Conservation (phyloP, 2,113 vertebrate species). For the Chaetorhynchus papuensis region DNA sequence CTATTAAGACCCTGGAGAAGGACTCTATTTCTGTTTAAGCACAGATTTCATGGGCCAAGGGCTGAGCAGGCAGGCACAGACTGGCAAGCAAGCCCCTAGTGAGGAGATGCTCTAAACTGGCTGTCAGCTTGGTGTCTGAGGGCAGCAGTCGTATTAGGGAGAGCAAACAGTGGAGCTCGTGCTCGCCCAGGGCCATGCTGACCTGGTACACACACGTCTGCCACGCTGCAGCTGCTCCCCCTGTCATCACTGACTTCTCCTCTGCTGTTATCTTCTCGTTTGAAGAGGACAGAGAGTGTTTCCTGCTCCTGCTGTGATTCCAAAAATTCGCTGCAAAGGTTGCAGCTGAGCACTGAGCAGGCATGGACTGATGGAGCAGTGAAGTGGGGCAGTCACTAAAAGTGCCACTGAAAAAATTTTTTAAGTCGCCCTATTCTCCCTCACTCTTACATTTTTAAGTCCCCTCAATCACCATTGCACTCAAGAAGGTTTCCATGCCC, state of each 20-base stretch:
- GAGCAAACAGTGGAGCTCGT: neutral
- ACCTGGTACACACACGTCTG: neutral
- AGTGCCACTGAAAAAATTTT: neutral
- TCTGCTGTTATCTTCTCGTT: neutral
- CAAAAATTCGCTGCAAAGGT: neutral
- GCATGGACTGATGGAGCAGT: rapidly evolving
- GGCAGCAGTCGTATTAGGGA: neutral
- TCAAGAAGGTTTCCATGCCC: neutral
- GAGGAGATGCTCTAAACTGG: neutral
- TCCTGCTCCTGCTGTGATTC: neutral
- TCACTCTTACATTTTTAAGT: neutral
- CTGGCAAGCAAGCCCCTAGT: neutral
- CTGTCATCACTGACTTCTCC: neutral
- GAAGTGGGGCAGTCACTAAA: neutral
- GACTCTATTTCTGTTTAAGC: neutral
- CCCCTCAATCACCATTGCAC: neutral
- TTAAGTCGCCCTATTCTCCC: neutral
- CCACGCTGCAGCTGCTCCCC: neutral
- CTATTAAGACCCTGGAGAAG: neutral
- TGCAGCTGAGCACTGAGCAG: neutral
- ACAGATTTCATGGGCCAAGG: neutral
- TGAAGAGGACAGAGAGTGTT: neutral
- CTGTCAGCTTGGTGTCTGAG: neutral
- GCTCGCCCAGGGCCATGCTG: neutral
- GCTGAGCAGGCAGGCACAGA: neutral